Conservation (phyloP, 2,113 vertebrate genomes). For the Centropus bengalensis region DNA sequence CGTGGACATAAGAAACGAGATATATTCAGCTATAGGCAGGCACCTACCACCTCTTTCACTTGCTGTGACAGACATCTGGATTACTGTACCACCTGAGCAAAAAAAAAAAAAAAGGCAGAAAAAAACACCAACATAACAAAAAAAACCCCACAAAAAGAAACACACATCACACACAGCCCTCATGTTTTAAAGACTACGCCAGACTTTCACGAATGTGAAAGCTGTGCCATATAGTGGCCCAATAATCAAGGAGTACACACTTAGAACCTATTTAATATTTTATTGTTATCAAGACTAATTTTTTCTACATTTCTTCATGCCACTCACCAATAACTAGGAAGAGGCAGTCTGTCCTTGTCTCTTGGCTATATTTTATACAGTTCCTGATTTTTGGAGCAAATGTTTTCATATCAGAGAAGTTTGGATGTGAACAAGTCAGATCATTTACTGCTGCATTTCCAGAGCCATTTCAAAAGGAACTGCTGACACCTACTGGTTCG, state of each 20-base stretch:
- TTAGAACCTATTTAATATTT: neutral
- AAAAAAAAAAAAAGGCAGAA: neutral
- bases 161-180: neutral
- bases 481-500: constrained; percentile 73
- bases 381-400: neutral
- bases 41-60: neutral
- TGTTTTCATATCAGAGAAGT: constrained; percentile 3
- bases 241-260: neutral
- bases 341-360: neutral
- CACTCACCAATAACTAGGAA: neutral
- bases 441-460: neutral
- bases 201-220: neutral
- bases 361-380: neutral
- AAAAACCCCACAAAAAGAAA: too few species aligned
- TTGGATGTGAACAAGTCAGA: neutral
- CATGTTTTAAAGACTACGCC: neutral
- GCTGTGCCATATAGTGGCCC: neutral
- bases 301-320: neutral
- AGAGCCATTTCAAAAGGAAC: constrained; percentile 60
- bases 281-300: neutral
- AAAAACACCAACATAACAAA: neutral
- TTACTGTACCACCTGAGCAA: neutral
- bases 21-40: neutral
- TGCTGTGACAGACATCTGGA: neutral
- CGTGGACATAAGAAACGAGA: neutral